Percentiles rank a stretch among this genome's conserved stretches.
Conservation (phyloP, 2,888 invertebrate genomes). For the Andrena flavipes region DNA sequence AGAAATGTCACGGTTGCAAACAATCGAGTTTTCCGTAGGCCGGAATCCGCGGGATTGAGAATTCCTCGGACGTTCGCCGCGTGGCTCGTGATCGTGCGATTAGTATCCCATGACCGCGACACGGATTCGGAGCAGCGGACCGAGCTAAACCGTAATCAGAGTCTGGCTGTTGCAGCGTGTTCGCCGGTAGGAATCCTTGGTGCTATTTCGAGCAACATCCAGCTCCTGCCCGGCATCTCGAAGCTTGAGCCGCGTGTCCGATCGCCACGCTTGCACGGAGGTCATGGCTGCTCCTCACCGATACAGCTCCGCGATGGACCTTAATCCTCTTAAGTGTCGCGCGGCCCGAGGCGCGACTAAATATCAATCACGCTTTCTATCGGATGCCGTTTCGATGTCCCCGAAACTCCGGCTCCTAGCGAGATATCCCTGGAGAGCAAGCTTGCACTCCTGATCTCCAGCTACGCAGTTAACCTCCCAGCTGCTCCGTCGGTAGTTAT, state of each 20-base stretch:
- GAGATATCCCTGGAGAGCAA: neutral
- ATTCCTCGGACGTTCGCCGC: neutral
- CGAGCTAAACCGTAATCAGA: conserved; percentile 83
- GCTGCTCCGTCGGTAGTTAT: neutral
- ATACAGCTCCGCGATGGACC: conserved; percentile 75
- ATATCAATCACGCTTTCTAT: conserved; percentile 82
- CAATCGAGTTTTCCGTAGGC: neutral
- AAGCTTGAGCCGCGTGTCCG: conserved; percentile 35
- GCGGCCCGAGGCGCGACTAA: conserved; percentile 80
- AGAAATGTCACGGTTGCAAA: neutral
- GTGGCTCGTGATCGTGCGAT: conserved; percentile 59
- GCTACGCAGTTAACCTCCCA: too few species aligned
- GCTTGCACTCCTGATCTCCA: too few species aligned
- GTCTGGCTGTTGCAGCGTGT: conserved; percentile 76
- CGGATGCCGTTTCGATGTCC: conserved; percentile 57
- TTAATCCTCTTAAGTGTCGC: conserved; percentile 83
- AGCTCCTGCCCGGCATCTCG: conserved; percentile 21
- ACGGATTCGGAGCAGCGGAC: conserved; percentile 80
- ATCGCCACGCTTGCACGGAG: conserved; percentile 23
- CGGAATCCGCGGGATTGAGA: neutral
- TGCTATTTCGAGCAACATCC: conserved; percentile 43
- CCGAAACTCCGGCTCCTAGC: neutral
- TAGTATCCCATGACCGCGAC: conserved; percentile 74
- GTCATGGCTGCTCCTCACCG: conserved; percentile 57
- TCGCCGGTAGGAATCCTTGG: conserved; percentile 55